A percentile compares a stretch with the other conserved stretches of the same genome.
These are phyloP conservation scores for Parnassius mnemosyne DNA, from an alignment of 2,888 invertebrate species.

Conservation along the genomic window DNA sequence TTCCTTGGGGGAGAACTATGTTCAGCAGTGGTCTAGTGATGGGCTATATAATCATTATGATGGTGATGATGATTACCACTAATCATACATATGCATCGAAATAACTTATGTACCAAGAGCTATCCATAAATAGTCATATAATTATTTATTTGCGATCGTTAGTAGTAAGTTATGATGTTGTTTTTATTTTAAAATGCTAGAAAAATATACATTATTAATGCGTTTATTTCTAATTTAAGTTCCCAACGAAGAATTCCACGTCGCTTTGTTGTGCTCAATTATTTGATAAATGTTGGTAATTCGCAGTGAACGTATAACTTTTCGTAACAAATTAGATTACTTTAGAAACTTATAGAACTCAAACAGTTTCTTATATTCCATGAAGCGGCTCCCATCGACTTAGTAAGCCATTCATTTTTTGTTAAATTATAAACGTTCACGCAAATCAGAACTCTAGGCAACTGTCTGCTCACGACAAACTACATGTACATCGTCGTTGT, in stretches of 20 bases:
- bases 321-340: constrained; percentile 27
- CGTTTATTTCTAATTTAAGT: too few relatives aligned
- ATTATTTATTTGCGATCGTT: background rate
- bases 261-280: constrained; percentile 16
- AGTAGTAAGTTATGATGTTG: background rate
- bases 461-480: constrained; percentile 22
- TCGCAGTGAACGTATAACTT: constrained; percentile 22
- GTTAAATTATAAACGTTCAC: constrained; percentile 27
- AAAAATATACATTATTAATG: too few relatives aligned
- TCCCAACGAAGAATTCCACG: too few relatives aligned
- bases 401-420: constrained; percentile 21
- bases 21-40: too few relatives aligned
- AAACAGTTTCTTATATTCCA: constrained; percentile 25
- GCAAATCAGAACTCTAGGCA: constrained; percentile 26
- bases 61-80: too few relatives aligned
- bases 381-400: constrained; percentile 21
- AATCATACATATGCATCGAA: constrained; percentile 1
- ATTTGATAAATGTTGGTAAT: constrained; percentile 24
- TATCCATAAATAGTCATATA: constrained; percentile 3
- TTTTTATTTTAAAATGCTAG: too few relatives aligned
- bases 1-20: too few relatives aligned
- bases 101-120: constrained; percentile 1
- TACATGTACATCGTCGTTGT: constrained; percentile 21
- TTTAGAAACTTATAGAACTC: constrained; percentile 17
- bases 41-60: too few relatives aligned